A percentile compares a stretch with the other conserved stretches of the same genome.
phyloP scores from a whole-genome alignment of 1,140 invertebrate species.

The Lordiphosa clarofinis region DNA sequence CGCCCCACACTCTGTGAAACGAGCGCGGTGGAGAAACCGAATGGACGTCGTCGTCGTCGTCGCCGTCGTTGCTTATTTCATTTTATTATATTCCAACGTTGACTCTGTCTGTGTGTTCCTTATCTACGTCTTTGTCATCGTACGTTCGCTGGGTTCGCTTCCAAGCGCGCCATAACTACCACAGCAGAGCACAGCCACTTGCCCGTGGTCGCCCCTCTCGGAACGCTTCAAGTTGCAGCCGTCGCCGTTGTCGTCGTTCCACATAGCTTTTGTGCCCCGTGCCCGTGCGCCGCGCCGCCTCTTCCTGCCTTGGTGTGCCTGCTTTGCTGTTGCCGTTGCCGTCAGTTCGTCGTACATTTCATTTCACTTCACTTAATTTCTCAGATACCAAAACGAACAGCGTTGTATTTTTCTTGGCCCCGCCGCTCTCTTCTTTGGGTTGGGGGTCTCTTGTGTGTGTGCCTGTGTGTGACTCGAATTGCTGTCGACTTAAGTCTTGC shows the following conservation, averaged over 20 bases:
- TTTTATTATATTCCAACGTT: slow-evolving; percentile 72
- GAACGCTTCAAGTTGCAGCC: slow-evolving; percentile 67
- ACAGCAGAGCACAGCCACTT: slow-evolving; percentile 41
- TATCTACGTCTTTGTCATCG: slow-evolving; percentile 77
- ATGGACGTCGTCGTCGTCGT: slow-evolving; percentile 32
- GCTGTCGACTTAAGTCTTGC: slow-evolving; percentile 73
- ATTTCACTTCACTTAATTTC: slow-evolving; percentile 78
- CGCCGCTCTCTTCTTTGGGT: slow-evolving; percentile 6
- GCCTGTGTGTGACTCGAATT: slow-evolving; percentile 66
- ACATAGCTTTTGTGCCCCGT: slow-evolving; percentile 69
- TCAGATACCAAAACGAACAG: slow-evolving; percentile 75
- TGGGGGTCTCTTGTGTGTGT: slow-evolving; percentile 41
- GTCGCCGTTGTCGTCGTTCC: slow-evolving; percentile 53
- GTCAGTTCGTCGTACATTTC: slow-evolving; percentile 76
- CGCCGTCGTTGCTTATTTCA: slow-evolving; percentile 50
- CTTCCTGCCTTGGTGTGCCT: not conserved
- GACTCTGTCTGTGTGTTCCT: slow-evolving; percentile 54
- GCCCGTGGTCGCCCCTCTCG: slow-evolving; percentile 31
- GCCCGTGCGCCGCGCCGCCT: slow-evolving; percentile 15
- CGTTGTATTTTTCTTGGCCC: slow-evolving; percentile 57
- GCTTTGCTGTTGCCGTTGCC: slow-evolving; percentile 48
- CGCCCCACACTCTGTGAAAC: slow-evolving; percentile 20
- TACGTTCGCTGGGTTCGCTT: slow-evolving; percentile 59
- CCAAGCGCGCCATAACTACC: slow-evolving; percentile 73
- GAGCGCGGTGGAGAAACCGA: slow-evolving; percentile 52